Conservation (phyloP, 1,140 invertebrate genomes). For the Brachionus asplanchnoidis region DNA sequence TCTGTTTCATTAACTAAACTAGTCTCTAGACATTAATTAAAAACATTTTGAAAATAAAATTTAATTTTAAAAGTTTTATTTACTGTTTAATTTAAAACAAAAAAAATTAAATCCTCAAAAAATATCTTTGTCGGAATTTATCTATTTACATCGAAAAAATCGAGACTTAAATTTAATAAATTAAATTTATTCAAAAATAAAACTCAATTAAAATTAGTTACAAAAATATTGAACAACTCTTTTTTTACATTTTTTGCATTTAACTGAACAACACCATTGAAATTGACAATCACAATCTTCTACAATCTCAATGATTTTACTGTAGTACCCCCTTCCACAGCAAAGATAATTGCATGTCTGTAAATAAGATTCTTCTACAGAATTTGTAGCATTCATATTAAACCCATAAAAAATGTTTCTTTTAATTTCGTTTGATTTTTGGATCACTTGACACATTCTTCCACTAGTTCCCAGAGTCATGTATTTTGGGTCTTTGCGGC, state of each 20-base stretch:
- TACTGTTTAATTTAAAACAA: background rate
- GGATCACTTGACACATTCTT: conserved; percentile 56
- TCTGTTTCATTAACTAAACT: background rate
- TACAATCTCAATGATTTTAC: conserved; percentile 67
- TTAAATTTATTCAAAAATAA: background rate
- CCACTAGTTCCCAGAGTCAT: conserved; percentile 39
- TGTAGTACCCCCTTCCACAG: conserved; percentile 82
- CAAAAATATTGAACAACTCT: conserved; percentile 76
- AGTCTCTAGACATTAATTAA: too few relatives aligned
- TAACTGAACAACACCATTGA: conserved; percentile 84
- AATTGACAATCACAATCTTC: conserved; percentile 88
- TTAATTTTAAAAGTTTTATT: background rate
- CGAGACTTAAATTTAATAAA: background rate
- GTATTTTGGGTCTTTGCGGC: conserved; percentile 9
- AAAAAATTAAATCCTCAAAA: background rate
- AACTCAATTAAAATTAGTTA: conserved; percentile 61
- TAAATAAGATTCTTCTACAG: conserved; percentile 52
- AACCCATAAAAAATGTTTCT: background rate
- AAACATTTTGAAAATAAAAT: background rate
- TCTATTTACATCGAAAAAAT: background rate
- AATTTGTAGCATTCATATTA: conserved; percentile 47
- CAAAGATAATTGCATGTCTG: conserved; percentile 69
- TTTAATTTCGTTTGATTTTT: background rate
- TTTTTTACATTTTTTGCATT: conserved; percentile 75
- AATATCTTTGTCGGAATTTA: background rate